Conservation (phyloP, 2,113 vertebrate species). For the Gambusia affinis region DNA sequence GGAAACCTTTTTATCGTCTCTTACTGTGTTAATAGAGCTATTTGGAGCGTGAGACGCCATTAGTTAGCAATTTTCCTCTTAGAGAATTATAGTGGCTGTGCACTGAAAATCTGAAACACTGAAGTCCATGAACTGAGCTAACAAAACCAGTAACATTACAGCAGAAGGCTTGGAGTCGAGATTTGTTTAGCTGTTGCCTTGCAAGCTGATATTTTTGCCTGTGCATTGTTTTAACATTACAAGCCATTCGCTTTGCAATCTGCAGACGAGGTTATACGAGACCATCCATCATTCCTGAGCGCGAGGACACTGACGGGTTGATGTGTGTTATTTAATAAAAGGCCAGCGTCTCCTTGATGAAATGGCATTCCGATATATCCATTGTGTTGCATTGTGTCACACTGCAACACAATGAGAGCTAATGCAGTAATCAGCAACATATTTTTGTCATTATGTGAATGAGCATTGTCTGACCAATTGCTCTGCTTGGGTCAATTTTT, state of each 20-base stretch:
- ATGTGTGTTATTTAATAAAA: conserved; percentile 65
- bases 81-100: background rate
- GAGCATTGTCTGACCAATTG: background rate
- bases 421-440: conserved; percentile 9
- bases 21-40: background rate
- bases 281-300: conserved; percentile 44
- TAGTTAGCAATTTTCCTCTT: conserved; percentile 1
- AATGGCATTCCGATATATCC: conserved; percentile 57
- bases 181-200: background rate
- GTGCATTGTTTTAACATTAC: conserved; percentile 9
- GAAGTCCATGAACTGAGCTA: background rate
- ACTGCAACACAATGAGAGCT: conserved; percentile 2
- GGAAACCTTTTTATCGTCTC: conserved; percentile 8
- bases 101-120: too few species aligned
- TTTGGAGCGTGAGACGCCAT: background rate
- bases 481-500: background rate
- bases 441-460: conserved; percentile 24
- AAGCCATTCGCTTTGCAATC: conserved; percentile 17
- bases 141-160: background rate
- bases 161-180: background rate
- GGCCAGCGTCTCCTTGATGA: conserved; percentile 51
- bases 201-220: background rate
- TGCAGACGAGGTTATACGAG: conserved; percentile 3
- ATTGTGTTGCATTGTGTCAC: background rate
- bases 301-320: conserved; percentile 31